Conservation (phyloP, 2,113 vertebrate species). For the Stercorarius parasiticus region DNA sequence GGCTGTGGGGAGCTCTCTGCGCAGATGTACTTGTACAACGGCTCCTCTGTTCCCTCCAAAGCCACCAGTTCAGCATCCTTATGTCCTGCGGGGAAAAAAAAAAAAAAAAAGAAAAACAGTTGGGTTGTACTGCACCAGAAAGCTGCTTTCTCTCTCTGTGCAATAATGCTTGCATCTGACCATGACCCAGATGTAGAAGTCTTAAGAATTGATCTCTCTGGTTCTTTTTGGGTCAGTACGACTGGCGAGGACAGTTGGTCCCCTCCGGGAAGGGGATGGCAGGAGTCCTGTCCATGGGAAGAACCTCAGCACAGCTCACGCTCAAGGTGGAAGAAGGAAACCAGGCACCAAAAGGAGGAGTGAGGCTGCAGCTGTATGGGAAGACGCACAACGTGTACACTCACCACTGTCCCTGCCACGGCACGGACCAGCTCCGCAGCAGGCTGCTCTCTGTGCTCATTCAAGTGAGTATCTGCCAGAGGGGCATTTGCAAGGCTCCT, state of each 20-base stretch:
- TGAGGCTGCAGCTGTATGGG: constrained; percentile 44
- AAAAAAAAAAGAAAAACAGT: too few species aligned
- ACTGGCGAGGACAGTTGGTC: constrained; percentile 41
- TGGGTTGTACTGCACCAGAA: background rate
- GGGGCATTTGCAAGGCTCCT: background rate
- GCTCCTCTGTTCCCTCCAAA: background rate
- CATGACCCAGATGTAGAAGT: background rate
- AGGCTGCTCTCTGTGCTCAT: constrained; percentile 2
- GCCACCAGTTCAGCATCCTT: background rate
- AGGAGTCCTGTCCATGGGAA: constrained; percentile 1
- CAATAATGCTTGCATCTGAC: background rate
- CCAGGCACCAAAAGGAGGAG: background rate
- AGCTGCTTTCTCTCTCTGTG: background rate
- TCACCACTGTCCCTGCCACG: background rate
- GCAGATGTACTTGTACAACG: background rate
- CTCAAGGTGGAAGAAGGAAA: background rate
- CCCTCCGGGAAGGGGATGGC: background rate
- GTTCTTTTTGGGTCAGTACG: constrained; percentile 7
- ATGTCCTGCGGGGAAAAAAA: background rate
- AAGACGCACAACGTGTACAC: background rate
- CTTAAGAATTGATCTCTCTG: background rate
- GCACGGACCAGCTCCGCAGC: background rate
- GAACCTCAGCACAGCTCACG: constrained; percentile 19
- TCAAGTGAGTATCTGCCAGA: background rate
- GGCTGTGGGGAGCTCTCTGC: background rate